phyloP scores from a whole-genome alignment of 2,888 invertebrate species.

The Drosophila meridiana region DNA sequence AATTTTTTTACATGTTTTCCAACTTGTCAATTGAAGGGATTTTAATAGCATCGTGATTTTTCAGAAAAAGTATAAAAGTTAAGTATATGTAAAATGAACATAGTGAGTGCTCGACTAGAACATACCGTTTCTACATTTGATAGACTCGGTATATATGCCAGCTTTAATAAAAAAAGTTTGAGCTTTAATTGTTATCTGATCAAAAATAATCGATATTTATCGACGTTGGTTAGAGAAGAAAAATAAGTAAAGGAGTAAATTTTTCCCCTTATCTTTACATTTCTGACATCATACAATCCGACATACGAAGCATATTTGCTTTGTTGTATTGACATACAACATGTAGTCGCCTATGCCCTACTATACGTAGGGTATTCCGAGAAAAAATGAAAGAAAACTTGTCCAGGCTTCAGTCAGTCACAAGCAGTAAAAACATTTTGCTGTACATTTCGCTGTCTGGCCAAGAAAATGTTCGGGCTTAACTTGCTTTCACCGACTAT shows the following conservation, averaged over 20 bases:
- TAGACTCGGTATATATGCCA: no score
- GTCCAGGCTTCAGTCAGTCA: conserved; percentile 45
- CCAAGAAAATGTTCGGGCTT: conserved; percentile 51
- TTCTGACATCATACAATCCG: no score
- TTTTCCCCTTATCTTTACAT: no score
- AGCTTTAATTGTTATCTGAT: no score
- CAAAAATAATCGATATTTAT: no score
- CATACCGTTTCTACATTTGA: background rate
- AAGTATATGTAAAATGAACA: conserved; percentile 4
- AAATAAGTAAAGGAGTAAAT: no score
- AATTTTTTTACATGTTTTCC: conserved; percentile 15
- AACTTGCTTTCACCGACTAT: conserved; percentile 60
- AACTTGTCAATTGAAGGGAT: conserved; percentile 59
- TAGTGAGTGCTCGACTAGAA: no score
- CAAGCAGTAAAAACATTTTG: conserved; percentile 52
- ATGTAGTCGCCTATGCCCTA: background rate
- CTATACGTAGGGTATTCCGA: background rate
- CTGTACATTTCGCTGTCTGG: conserved; percentile 44
- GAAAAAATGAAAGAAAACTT: conserved; percentile 13
- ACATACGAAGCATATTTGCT: background rate
- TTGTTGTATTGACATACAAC: background rate
- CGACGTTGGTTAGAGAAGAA: no score
- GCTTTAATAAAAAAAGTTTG: no score
- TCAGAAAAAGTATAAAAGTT: conserved; percentile 9
- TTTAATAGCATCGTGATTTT: conserved; percentile 59